Percentiles rank a stretch among this genome's conserved stretches.
Evolutionary conservation across 2,113 vertebrate species (phyloP).

Genomic region (Gymnobelideus leadbeateri): DNA sequence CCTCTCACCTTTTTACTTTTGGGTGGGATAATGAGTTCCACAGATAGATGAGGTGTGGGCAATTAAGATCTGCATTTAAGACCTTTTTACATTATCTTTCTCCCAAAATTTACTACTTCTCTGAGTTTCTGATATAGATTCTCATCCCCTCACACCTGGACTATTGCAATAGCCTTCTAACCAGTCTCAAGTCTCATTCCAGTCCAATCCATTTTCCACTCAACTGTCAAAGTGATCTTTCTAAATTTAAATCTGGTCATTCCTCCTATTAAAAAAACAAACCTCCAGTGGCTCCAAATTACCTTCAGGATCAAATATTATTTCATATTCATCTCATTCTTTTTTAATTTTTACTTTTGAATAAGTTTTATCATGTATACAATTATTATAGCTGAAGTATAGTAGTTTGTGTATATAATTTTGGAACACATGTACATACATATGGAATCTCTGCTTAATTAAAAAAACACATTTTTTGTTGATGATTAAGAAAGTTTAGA

Average conservation of each 20-base stretch:
- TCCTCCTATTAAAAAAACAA: neutral
- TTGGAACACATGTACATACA: neutral
- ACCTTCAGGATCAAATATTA: neutral
- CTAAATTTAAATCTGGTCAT: neutral
- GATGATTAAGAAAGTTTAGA: neutral
- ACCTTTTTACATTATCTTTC: neutral
- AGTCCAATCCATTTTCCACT: neutral
- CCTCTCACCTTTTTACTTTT: neutral
- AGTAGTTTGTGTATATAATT: no score
- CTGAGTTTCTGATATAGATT: neutral
- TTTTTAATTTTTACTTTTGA: neutral
- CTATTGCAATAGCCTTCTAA: neutral
- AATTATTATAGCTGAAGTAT: neutral
- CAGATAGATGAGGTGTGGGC: rapidly evolving
- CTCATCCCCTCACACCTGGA: neutral
- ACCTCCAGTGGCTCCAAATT: neutral
- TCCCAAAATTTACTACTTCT: neutral
- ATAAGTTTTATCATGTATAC: neutral
- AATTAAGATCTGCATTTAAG: neutral
- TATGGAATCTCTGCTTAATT: neutral
- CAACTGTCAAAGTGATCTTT: neutral
- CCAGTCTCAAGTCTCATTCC: neutral
- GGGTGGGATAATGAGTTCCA: neutral
- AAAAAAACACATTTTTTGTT: neutral
- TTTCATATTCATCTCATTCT: neutral